Evolutionary conservation across 2,888 invertebrate species (phyloP), one percentile per base, ranked within the genome.

Genomic region (Mantis religiosa): DNA sequence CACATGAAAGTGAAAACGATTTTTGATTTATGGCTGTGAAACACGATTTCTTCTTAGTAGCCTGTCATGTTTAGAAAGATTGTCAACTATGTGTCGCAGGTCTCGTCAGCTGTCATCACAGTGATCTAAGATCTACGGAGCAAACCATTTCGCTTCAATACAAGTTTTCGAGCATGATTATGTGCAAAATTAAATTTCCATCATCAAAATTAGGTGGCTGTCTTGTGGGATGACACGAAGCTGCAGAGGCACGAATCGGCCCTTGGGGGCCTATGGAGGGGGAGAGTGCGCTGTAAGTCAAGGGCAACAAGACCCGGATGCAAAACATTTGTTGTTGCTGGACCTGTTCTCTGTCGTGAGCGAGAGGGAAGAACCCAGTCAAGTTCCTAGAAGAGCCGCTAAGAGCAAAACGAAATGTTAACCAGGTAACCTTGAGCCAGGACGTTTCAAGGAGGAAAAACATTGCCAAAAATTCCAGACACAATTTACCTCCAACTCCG

Each of bases 391-490:
- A 71, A 71, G 54, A 71, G 54, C 54, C 54, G 54, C 54, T 71
- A 71, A 15, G 54, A 71, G 54, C 54, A 71, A 71, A 71, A 71
- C 54, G 54, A 71, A 71, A 71, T 71, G 54, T 71, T 71, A 71
- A 71, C 54, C 54, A 71, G 54, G 54, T 71, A 71, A 71, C 54
- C 54, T 71, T 71, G 54, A 71, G 54, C 20, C 54, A 71, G 85
- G 47, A 47, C 85, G 85, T 85, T 85, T 85, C 47, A 85, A 85
- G 85, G 85, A 85, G 85, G 47, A 85, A 85, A 85, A 85, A 47
- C 47, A 54, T 47, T 85, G 85, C 85, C 85, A 85, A 85, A 85
- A 85, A 47, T 85, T 85, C 85, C 85, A 47, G 47, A 47, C 27
- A 47, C n/a, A 28, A 85, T 85, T 85, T 47, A 85, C 27, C 85